Evolutionary conservation across 2,797 vertebrate species (phyloP).

Genomic region (Eospalax fontanierii): DNA sequence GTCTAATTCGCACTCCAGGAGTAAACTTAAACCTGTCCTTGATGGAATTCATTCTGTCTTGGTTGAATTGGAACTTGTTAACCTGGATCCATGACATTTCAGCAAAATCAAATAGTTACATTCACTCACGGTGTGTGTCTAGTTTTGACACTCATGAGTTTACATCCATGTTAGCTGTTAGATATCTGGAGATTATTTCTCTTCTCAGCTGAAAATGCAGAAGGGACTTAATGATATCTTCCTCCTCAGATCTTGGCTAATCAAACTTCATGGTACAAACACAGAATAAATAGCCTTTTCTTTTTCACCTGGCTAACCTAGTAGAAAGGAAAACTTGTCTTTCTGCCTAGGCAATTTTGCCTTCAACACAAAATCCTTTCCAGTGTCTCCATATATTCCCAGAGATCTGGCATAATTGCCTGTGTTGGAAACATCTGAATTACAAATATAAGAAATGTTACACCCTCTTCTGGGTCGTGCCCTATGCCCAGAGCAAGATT

Average conservation of each 20-base stretch:
- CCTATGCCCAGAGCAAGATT: conserved; percentile 67
- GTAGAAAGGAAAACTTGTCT: conserved; percentile 66
- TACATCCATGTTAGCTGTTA: neutral
- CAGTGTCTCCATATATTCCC: conserved; percentile 11
- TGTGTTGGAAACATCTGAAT: conserved; percentile 45
- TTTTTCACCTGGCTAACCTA: neutral
- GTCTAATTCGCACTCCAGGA: neutral
- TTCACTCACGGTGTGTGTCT: neutral
- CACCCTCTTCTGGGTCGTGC: conserved; percentile 44
- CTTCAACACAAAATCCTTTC: conserved; percentile 58
- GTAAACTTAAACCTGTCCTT: neutral
- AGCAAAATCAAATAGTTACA: neutral
- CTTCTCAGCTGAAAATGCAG: neutral
- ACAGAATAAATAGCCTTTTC: conserved; percentile 60
- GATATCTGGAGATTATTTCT: neutral
- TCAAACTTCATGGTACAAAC: neutral
- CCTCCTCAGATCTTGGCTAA: neutral
- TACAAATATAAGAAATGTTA: conserved; percentile 60
- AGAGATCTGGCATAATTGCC: conserved; percentile 43
- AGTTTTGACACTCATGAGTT: neutral
- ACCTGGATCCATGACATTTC: neutral
- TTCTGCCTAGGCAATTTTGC: conserved; percentile 61
- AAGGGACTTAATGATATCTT: neutral
- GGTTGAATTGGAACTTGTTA: neutral
- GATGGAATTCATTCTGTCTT: neutral